These are phyloP conservation scores for Nixonia krombeini DNA, from an alignment of 1,140 invertebrate genomes.

Conservation along the genomic window DNA sequence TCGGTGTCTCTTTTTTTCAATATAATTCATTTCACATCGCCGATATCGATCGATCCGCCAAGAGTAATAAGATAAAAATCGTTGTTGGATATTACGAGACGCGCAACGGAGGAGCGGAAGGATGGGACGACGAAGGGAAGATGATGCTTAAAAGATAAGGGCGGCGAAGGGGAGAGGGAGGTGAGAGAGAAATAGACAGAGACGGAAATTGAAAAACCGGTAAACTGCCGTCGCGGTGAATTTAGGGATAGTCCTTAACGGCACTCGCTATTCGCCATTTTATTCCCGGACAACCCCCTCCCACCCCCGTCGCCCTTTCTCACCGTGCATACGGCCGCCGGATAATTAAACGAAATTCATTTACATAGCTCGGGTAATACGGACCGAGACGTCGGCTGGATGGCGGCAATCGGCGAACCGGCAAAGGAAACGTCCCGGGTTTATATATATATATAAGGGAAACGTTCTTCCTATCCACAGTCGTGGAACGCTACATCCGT, in stretches of 20 bases:
- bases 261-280: slow-evolving; percentile 32
- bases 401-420: background rate
- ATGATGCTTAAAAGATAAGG: too few species aligned
- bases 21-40: too few species aligned
- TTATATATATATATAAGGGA: slow-evolving; percentile 2
- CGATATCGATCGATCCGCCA: too few species aligned
- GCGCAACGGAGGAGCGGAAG: too few species aligned
- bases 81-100: too few species aligned
- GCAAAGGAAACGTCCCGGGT: slow-evolving; percentile 11
- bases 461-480: slow-evolving; percentile 9
- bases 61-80: too few species aligned
- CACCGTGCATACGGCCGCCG: slow-evolving; percentile 17
- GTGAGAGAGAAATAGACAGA: background rate
- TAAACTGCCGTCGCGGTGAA: slow-evolving; percentile 50
- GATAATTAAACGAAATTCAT: slow-evolving; percentile 71
- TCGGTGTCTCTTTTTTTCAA: background rate
- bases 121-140: too few species aligned
- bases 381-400: slow-evolving; percentile 10
- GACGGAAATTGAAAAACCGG: slow-evolving; percentile 44
- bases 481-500: background rate
- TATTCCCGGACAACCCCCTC: slow-evolving; percentile 15
- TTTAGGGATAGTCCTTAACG: slow-evolving; percentile 55
- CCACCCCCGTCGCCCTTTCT: slow-evolving; percentile 8
- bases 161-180: slow-evolving; percentile 3
- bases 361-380: slow-evolving; percentile 70